Conservation (phyloP, 2,113 vertebrate genomes). For the Theristicus caerulescens region DNA sequence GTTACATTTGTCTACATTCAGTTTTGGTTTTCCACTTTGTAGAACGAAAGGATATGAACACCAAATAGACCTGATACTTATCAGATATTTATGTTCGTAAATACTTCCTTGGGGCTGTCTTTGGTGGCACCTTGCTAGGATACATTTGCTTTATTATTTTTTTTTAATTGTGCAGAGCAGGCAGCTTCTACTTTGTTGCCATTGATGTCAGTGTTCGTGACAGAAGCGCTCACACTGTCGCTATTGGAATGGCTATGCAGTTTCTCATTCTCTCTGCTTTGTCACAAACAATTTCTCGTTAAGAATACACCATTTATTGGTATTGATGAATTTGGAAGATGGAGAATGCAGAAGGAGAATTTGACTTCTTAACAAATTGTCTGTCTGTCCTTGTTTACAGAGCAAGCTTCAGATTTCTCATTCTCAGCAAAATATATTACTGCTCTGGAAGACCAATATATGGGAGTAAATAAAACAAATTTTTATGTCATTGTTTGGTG, state of each 20-base stretch:
- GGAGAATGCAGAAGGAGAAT: not conserved
- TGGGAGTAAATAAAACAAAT: not conserved
- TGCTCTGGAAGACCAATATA: not conserved
- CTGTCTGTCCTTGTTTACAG: not conserved
- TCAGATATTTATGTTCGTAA: not conserved
- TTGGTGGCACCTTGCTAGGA: not conserved
- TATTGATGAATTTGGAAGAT: not conserved
- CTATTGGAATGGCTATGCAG: not conserved
- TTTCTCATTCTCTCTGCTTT: not conserved
- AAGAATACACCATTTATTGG: not conserved
- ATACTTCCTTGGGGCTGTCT: not conserved
- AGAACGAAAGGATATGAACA: fast-evolving
- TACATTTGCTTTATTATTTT: not conserved
- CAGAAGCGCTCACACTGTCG: not conserved
- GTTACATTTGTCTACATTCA: not conserved
- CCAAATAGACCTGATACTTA: not conserved
- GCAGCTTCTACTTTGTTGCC: not conserved
- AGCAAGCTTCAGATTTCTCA: not conserved
- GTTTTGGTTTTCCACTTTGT: not conserved
- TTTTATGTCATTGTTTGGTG: not conserved
- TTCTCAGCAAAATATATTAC: not conserved
- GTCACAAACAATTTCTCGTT: not conserved
- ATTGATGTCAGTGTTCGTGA: not conserved
- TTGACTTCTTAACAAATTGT: not conserved
- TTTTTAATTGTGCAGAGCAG: not conserved